phyloP scores from a whole-genome alignment of 2,888 invertebrate species.

The Melanostoma mellinum region DNA sequence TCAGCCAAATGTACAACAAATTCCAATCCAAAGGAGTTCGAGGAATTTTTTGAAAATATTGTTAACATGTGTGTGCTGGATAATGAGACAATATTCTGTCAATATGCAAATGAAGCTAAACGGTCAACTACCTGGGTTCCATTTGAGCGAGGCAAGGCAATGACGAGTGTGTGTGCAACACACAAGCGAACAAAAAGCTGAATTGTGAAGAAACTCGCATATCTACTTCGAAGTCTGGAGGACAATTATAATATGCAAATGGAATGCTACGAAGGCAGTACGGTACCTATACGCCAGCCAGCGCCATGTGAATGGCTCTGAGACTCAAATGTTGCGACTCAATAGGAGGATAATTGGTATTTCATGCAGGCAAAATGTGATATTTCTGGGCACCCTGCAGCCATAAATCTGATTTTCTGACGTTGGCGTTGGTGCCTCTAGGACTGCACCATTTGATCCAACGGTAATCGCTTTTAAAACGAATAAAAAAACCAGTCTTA shows the following conservation, averaged over 20 bases:
- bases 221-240: slow-evolving; percentile 34
- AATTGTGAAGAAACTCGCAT: slow-evolving; percentile 35
- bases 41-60: slow-evolving; percentile 32
- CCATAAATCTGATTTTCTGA: slow-evolving; percentile 34
- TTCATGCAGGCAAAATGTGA: slow-evolving; percentile 52
- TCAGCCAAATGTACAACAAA: slow-evolving; percentile 31
- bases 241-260: slow-evolving; percentile 63
- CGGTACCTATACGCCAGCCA: neutral
- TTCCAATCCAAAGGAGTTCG: slow-evolving; percentile 37
- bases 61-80: slow-evolving; percentile 27
- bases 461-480: slow-evolving; percentile 9
- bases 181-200: neutral
- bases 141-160: neutral
- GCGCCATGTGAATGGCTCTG: slow-evolving; percentile 5
- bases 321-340: slow-evolving; percentile 30
- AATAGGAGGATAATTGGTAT: slow-evolving; percentile 41
- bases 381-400: slow-evolving; percentile 26
- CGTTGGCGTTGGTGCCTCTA: slow-evolving; percentile 8
- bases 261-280: slow-evolving; percentile 19
- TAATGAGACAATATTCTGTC: slow-evolving; percentile 52
- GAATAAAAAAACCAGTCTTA: neutral
- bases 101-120: slow-evolving; percentile 55
- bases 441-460: slow-evolving; percentile 17
- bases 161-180: neutral
- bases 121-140: slow-evolving; percentile 27